Conservation (phyloP, 2,113 vertebrate genomes). For the Sardina pilchardus region DNA sequence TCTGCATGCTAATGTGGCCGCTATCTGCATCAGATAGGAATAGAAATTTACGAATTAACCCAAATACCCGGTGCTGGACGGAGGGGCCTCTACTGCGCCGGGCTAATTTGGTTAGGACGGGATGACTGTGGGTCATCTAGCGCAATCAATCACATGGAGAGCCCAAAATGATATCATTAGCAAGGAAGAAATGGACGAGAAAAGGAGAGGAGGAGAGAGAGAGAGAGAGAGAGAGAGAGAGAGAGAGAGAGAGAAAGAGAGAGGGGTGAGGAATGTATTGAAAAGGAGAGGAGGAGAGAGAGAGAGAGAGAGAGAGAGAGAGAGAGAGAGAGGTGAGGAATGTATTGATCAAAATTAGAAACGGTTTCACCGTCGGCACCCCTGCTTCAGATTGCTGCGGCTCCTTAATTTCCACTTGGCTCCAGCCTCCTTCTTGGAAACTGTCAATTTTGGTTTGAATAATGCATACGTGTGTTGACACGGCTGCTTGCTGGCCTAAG, state of each 20-base stretch:
- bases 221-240: too few species aligned
- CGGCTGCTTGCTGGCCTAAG: background rate
- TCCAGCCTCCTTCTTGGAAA: background rate
- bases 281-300: conserved; percentile 24
- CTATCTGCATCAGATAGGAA: conserved; percentile 57
- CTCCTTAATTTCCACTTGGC: background rate
- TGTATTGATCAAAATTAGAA: conserved; percentile 36
- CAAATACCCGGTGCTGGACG: conserved; percentile 53
- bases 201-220: conserved; percentile 10
- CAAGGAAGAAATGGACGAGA: background rate
- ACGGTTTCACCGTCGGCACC: conserved; percentile 14
- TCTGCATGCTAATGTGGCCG: conserved; percentile 62
- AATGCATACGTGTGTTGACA: background rate
- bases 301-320: conserved; percentile 15
- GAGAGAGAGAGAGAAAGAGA: too few species aligned
- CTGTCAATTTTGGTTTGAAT: conserved; percentile 16
- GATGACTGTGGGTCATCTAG: conserved; percentile 36
- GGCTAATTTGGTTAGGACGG: conserved; percentile 47
- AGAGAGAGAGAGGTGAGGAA: conserved; percentile 31
- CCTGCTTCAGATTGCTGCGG: background rate
- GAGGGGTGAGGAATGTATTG: conserved; percentile 36
- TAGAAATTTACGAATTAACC: conserved; percentile 57
- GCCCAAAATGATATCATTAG: conserved; percentile 44
- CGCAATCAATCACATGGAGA: conserved; percentile 44
- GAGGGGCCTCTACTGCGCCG: conserved; percentile 23